Conservation (phyloP, 2,113 vertebrate genomes). For the Meles meles region DNA sequence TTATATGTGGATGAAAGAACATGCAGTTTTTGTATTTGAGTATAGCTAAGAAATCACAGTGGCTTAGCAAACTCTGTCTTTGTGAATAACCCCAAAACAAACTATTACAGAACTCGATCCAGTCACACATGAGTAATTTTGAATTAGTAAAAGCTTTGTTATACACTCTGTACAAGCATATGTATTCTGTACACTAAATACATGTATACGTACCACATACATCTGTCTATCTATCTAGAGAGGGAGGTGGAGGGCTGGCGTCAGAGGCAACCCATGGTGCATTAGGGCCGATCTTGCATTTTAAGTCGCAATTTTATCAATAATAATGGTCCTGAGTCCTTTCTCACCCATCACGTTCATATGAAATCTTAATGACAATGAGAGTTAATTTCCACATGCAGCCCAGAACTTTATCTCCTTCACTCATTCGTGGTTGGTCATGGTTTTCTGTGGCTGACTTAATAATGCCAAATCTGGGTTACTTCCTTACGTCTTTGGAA, state of each 20-base stretch:
- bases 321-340: background rate
- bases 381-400: background rate
- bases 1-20: background rate
- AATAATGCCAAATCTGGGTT: background rate
- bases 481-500: background rate
- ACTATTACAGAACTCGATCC: background rate
- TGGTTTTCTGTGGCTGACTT: background rate
- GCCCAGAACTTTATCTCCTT: background rate
- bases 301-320: no score
- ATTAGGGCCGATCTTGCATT: background rate
- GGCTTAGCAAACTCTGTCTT: background rate
- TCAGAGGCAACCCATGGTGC: background rate
- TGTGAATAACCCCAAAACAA: background rate
- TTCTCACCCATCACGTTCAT: background rate
- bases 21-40: background rate
- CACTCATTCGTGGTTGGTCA: background rate
- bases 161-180: rapidly evolving
- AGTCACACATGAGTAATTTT: background rate
- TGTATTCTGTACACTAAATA: rapidly evolving
- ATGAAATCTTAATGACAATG: background rate
- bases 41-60: background rate
- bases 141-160: background rate
- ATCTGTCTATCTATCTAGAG: background rate
- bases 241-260: background rate
- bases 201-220: rapidly evolving